Conservation (phyloP, 1,140 invertebrate species). For the Zaprionus inermis region DNA sequence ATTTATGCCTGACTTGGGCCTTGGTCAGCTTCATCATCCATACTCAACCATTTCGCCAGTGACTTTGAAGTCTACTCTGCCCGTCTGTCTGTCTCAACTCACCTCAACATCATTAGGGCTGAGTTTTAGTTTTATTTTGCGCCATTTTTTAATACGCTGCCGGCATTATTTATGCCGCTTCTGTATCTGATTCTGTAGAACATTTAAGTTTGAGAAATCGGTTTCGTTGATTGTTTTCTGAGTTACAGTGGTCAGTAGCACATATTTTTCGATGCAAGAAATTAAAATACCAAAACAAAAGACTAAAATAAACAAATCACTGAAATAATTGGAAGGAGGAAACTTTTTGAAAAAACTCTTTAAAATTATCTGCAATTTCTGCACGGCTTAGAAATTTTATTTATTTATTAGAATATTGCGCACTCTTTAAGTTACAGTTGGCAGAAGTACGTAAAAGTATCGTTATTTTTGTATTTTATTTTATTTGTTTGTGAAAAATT, state of each 20-base stretch:
- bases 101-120: slow-evolving; percentile 60
- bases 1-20: slow-evolving; percentile 57
- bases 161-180: slow-evolving; percentile 70
- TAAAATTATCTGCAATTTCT: no score
- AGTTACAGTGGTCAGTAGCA: slow-evolving; percentile 13
- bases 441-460: no score
- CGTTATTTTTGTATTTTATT: no score
- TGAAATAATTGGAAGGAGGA: no score
- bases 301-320: neutral
- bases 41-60: slow-evolving; percentile 13
- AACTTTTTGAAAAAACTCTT: no score
- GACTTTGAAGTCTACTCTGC: slow-evolving; percentile 37
- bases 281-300: neutral
- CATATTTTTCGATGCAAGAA: neutral
- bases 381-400: no score
- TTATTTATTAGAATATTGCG: no score
- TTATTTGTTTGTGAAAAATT: no score
- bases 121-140: slow-evolving; percentile 44
- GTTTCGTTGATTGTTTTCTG: slow-evolving; percentile 65
- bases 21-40: slow-evolving; percentile 29
- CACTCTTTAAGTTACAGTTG: no score
- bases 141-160: slow-evolving; percentile 48
- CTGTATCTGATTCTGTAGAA: slow-evolving; percentile 64
- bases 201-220: slow-evolving; percentile 73
- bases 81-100: slow-evolving; percentile 6